Conservation (phyloP, 2,888 invertebrate genomes). For the Vanessa cardui region DNA sequence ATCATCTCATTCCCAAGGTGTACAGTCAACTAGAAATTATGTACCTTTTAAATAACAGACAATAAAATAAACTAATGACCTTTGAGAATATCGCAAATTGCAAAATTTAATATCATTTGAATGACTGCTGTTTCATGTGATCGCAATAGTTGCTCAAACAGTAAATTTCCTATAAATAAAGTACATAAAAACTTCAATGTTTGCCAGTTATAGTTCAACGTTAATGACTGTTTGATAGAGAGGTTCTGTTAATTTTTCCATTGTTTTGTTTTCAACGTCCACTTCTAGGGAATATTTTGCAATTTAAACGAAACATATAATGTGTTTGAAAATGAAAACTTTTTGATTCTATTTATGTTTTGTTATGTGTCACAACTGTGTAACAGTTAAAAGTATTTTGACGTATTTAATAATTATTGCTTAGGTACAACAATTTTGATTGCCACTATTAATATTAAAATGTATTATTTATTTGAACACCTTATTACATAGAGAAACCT, state of each 20-base stretch:
- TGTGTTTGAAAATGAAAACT: neutral
- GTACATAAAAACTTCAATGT: conserved; percentile 48
- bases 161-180: conserved; percentile 24
- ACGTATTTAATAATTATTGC: too few relatives aligned
- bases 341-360: neutral
- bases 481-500: too few relatives aligned
- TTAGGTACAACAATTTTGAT: too few relatives aligned
- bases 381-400: too few relatives aligned
- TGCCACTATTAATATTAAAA: too few relatives aligned
- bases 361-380: too few relatives aligned
- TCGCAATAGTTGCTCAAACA: conserved; percentile 19
- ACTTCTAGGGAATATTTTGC: conserved; percentile 20
- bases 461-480: too few relatives aligned
- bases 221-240: conserved; percentile 53
- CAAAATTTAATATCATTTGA: neutral
- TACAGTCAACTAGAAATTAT: too few relatives aligned
- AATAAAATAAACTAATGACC: too few relatives aligned
- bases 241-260: conserved; percentile 42
- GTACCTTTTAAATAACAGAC: too few relatives aligned
- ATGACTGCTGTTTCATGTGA: conserved; percentile 7
- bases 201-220: conserved; percentile 42
- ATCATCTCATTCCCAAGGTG: too few relatives aligned
- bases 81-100: too few relatives aligned
- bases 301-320: conserved; percentile 18
- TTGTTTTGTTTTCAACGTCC: conserved; percentile 44